phyloP scores from a whole-genome alignment of 1,140 invertebrate species.

The Dendroctonus valens region DNA sequence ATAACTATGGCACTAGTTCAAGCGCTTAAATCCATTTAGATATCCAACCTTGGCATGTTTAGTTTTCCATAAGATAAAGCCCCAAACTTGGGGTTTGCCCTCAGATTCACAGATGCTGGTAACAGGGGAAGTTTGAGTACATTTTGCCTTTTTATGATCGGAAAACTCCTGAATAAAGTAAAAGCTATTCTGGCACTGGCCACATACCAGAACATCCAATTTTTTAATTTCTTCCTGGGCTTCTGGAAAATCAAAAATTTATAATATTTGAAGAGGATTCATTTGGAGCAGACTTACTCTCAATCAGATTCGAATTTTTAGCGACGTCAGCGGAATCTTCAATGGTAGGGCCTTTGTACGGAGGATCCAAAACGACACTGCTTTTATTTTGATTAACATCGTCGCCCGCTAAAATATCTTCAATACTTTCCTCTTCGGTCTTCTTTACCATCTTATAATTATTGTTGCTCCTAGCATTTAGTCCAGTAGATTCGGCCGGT shows the following conservation, averaged over 20 bases:
- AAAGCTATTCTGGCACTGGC: constrained; percentile 73
- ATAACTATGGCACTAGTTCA: background rate
- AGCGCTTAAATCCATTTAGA: background rate
- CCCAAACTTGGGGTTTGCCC: constrained; percentile 79
- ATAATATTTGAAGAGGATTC: constrained; percentile 2
- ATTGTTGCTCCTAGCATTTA: constrained; percentile 2
- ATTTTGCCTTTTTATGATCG: constrained; percentile 63
- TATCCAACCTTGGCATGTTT: constrained; percentile 51
- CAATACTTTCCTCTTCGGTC: constrained; percentile 14
- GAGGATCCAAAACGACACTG: background rate
- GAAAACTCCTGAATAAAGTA: constrained; percentile 77
- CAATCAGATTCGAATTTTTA: constrained; percentile 39
- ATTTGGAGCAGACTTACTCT: constrained; percentile 33
- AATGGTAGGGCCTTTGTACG: constrained; percentile 9
- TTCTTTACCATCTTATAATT: background rate
- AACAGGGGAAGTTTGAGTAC: constrained; percentile 53
- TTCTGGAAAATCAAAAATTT: constrained; percentile 53
- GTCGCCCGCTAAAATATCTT: constrained; percentile 14
- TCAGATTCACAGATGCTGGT: constrained; percentile 53
- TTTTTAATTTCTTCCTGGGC: constrained; percentile 72
- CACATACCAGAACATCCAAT: constrained; percentile 76
- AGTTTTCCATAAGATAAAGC: constrained; percentile 77
- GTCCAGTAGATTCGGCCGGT: background rate
- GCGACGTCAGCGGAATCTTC: constrained; percentile 36
- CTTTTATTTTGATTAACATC: background rate